A percentile compares a stretch with the other conserved stretches of the same genome.
Evolutionary conservation across 1,140 invertebrate species (phyloP).

Genomic region (Drosophila nebulosa): DNA sequence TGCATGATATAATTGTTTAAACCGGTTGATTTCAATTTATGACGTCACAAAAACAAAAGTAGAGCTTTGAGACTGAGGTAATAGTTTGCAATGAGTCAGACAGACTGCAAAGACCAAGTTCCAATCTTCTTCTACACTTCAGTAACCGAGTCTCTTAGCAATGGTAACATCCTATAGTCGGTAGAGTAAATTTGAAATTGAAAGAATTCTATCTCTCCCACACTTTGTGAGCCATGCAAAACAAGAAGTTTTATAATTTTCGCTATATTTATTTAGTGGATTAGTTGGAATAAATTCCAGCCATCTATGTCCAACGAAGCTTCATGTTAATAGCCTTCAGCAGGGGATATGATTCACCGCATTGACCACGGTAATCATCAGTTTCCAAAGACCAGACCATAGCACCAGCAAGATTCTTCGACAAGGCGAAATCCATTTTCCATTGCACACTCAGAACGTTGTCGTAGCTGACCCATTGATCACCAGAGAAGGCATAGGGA

Average conservation of each 20-base stretch:
- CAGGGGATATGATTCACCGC: slow-evolving; percentile 82
- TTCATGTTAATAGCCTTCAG: slow-evolving; percentile 75
- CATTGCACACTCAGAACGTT: slow-evolving; percentile 76
- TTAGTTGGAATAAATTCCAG: neutral
- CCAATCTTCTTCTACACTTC: too few relatives aligned
- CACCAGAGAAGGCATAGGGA: slow-evolving; percentile 73
- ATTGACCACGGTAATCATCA: slow-evolving; percentile 88
- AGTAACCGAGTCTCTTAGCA: too few relatives aligned
- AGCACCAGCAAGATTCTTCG: slow-evolving; percentile 85
- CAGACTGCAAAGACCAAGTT: too few relatives aligned
- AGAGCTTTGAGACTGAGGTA: neutral
- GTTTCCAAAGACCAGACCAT: slow-evolving; percentile 92
- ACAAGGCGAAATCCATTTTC: slow-evolving; percentile 68
- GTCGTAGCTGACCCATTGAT: slow-evolving; percentile 81
- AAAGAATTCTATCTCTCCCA: too few relatives aligned
- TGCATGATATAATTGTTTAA: neutral
- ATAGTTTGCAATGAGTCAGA: neutral
- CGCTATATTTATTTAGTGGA: neutral
- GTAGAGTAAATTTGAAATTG: too few relatives aligned
- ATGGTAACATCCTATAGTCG: too few relatives aligned
- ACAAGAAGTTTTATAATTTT: too few relatives aligned
- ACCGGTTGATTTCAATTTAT: neutral
- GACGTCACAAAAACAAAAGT: neutral
- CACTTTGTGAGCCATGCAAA: too few relatives aligned
- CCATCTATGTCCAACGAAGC: slow-evolving; percentile 65